A percentile compares a stretch with the other conserved stretches of the same genome.
Evolutionary conservation across 2,888 invertebrate species (phyloP).

Genomic region (Ernsta delagoae): DNA sequence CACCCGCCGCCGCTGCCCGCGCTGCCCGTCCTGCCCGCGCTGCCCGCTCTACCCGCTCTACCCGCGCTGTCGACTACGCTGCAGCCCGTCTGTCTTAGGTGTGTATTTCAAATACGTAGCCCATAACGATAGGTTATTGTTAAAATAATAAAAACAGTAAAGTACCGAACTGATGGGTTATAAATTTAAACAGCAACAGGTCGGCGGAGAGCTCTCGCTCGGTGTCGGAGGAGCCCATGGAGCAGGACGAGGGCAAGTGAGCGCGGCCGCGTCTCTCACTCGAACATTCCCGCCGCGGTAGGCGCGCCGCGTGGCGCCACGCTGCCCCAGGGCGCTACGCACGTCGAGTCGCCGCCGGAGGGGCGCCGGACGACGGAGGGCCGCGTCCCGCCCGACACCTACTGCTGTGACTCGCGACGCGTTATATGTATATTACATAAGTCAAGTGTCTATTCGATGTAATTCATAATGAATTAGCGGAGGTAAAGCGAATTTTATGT

Average conservation of each 20-base stretch:
- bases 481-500: conserved; percentile 55
- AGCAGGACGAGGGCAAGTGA: conserved; percentile 93
- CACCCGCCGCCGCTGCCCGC: no score
- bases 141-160: no score
- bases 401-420: conserved; percentile 27
- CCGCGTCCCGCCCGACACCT: conserved; percentile 32
- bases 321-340: background rate
- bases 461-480: conserved; percentile 59
- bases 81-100: no score
- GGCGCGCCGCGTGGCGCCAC: conserved; percentile 15
- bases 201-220: conserved; percentile 88
- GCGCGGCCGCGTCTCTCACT: conserved; percentile 44
- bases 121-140: no score
- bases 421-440: conserved; percentile 57
- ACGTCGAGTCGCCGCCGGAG: background rate
- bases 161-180: conserved; percentile 55
- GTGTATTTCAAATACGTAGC: no score
- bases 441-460: conserved; percentile 51
- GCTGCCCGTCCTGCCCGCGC: no score
- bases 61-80: no score
- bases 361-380: conserved; percentile 25
- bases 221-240: conserved; percentile 92
- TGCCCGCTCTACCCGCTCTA: no score
- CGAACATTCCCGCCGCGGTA: conserved; percentile 41
- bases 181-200: conserved; percentile 38